phyloP scores from a whole-genome alignment of 1,140 invertebrate genomes.

The Gryllus bimaculatus region DNA sequence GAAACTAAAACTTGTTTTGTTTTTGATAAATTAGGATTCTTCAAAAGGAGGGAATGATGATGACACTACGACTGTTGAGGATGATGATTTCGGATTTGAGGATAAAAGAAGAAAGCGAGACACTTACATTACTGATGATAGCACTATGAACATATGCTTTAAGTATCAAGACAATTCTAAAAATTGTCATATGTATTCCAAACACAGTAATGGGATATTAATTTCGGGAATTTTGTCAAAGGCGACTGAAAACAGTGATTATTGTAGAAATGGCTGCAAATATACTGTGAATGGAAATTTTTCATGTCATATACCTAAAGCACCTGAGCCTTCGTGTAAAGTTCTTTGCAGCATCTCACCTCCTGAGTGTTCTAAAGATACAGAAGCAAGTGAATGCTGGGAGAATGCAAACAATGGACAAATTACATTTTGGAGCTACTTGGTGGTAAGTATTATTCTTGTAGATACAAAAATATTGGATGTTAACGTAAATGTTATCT shows the following conservation, averaged over 20 bases:
- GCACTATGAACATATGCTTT: not conserved
- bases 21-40: no score
- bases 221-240: not conserved
- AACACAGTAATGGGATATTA: not conserved
- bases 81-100: not conserved
- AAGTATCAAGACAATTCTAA: not conserved
- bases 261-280: not conserved
- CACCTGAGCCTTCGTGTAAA: not conserved
- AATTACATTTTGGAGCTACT: conserved; percentile 59
- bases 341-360: not conserved
- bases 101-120: not conserved
- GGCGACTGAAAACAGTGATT: not conserved
- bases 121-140: not conserved
- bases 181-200: not conserved
- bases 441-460: conserved; percentile 34
- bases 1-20: no score
- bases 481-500: not conserved
- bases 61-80: no score
- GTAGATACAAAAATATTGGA: not conserved
- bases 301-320: not conserved
- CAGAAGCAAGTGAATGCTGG: not conserved
- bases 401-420: not conserved
- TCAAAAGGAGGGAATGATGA: no score
- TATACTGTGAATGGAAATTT: not conserved
- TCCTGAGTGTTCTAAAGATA: not conserved